Conservation (phyloP, 2,797 vertebrate species). For the Cyclopterus lumpus region DNA sequence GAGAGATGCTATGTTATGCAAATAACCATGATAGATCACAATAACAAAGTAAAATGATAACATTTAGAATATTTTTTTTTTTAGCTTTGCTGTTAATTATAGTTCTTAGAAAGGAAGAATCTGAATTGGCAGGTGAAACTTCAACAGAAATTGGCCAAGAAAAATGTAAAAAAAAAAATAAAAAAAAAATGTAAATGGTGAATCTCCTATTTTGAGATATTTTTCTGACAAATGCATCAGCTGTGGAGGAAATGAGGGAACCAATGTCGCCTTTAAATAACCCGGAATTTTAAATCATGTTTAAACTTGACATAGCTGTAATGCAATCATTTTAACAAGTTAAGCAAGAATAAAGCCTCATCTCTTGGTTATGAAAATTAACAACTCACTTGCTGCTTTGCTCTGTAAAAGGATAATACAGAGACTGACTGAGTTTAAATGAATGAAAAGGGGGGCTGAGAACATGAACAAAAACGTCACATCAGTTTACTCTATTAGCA, state of each 20-base stretch:
- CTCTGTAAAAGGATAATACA: slow-evolving; percentile 24
- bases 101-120: no score
- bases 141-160: no score
- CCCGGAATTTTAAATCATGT: no score
- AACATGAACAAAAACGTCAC: slow-evolving; percentile 55
- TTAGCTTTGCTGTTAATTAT: no score
- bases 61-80: no score
- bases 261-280: background rate
- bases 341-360: slow-evolving; percentile 9
- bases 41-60: background rate
- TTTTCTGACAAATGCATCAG: background rate
- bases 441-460: slow-evolving; percentile 56
- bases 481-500: slow-evolving; percentile 67
- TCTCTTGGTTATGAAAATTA: slow-evolving; percentile 22
- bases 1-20: background rate
- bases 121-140: no score
- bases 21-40: background rate
- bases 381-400: slow-evolving; percentile 15
- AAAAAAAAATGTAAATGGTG: no score
- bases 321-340: background rate
- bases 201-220: background rate
- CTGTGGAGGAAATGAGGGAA: background rate
- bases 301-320: background rate
- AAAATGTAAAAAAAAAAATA: no score
- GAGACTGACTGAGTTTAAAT: slow-evolving; percentile 33